A percentile compares a stretch with the other conserved stretches of the same genome.
These are phyloP conservation scores for Trissolcus japonicus DNA, from an alignment of 2,888 invertebrate species.

Conservation along the genomic window DNA sequence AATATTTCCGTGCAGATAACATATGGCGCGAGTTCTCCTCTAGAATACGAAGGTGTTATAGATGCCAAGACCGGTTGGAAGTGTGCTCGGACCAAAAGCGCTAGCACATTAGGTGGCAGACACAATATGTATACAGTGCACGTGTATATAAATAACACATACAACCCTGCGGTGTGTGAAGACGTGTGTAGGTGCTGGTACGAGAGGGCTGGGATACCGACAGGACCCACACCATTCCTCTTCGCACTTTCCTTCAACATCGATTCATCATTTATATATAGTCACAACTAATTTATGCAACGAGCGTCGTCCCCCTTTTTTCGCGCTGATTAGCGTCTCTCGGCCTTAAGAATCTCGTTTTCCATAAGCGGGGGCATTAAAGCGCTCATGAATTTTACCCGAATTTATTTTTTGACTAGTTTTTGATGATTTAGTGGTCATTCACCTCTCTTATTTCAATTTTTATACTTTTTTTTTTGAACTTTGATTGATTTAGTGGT, in stretches of 20 bases:
- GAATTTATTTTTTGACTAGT: too few species aligned
- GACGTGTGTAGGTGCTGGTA: constrained; percentile 13
- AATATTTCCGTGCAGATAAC: constrained; percentile 45
- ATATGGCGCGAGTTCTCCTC: constrained; percentile 23
- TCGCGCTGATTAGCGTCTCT: constrained; percentile 24
- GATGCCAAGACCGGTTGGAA: constrained; percentile 55
- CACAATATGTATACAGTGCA: constrained; percentile 34
- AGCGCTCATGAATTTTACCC: too few species aligned
- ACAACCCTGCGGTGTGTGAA: background rate
- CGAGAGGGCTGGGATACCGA: constrained; percentile 25
- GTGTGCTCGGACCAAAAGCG: constrained; percentile 41
- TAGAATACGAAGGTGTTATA: constrained; percentile 43
- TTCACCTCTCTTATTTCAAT: background rate
- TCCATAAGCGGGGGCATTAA: too few species aligned
- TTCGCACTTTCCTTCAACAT: constrained; percentile 47
- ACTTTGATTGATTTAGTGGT: too few species aligned
- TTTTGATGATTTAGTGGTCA: background rate
- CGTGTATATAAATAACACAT: constrained; percentile 23
- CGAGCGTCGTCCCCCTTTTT: constrained; percentile 13
- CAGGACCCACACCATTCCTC: constrained; percentile 38
- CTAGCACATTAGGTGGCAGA: constrained; percentile 40
- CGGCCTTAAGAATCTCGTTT: too few species aligned
- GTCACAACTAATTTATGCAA: constrained; percentile 40
- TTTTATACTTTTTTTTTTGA: background rate
- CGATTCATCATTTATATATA: constrained; percentile 47